A percentile compares a stretch with the other conserved stretches of the same genome.
phyloP scores from a whole-genome alignment of 2,888 invertebrate species.

The Dasysyrphus albostriatus region DNA sequence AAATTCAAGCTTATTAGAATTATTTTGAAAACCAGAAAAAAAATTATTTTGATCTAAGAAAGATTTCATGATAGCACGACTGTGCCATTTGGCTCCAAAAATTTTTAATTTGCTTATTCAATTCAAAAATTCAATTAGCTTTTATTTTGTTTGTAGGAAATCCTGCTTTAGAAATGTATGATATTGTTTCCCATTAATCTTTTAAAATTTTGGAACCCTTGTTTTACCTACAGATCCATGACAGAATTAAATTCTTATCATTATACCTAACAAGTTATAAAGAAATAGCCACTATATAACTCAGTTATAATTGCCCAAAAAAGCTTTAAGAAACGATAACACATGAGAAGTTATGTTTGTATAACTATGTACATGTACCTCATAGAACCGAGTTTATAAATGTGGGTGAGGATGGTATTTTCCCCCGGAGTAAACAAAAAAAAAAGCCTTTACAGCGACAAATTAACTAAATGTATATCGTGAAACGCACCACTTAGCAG shows the following conservation, averaged over 20 bases:
- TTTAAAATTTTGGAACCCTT: background rate
- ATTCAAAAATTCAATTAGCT: too few relatives aligned
- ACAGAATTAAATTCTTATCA: background rate
- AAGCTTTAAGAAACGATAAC: constrained; percentile 63
- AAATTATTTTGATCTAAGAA: too few relatives aligned
- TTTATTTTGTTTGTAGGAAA: too few relatives aligned
- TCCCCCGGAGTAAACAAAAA: constrained; percentile 48
- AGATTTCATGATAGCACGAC: too few relatives aligned
- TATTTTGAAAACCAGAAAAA: too few relatives aligned
- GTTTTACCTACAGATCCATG: background rate
- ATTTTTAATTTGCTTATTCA: too few relatives aligned
- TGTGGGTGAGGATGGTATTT: background rate
- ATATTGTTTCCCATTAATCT: too few relatives aligned
- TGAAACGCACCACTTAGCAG: constrained; percentile 27
- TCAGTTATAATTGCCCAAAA: constrained; percentile 52
- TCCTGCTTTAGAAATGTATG: too few relatives aligned
- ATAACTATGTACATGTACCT: constrained; percentile 33
- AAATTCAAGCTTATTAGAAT: too few relatives aligned
- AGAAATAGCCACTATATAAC: constrained; percentile 17
- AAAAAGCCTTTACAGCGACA: constrained; percentile 37
- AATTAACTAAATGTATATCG: background rate
- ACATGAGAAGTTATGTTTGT: constrained; percentile 15
- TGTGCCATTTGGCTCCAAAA: too few relatives aligned
- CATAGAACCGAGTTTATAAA: background rate
- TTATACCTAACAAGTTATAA: background rate